These are phyloP conservation scores for Paramormyrops kingsleyae DNA, from an alignment of 2,113 vertebrate species.

Conservation along the genomic window DNA sequence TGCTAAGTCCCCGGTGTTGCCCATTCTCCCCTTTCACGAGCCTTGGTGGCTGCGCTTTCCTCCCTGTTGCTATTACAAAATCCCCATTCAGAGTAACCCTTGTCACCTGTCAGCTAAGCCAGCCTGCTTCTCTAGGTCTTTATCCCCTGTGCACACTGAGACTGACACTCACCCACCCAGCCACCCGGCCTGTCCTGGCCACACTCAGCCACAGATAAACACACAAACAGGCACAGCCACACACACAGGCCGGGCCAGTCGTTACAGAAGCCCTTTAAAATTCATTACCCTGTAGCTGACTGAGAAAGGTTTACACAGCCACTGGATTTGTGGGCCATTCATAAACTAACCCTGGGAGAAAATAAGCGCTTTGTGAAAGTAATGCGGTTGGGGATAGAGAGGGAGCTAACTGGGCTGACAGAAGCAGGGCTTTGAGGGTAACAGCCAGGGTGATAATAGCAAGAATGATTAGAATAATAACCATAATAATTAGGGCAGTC, in stretches of 20 bases:
- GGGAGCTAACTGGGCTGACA: background rate
- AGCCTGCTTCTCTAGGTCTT: slow-evolving; percentile 71
- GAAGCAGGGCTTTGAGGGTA: background rate
- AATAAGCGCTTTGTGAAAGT: background rate
- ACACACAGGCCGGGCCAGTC: slow-evolving; percentile 61
- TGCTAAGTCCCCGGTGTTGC: slow-evolving; percentile 49
- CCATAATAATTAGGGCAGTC: background rate
- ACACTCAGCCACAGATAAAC: slow-evolving; percentile 38
- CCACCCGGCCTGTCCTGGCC: slow-evolving; percentile 38
- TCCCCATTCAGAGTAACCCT: slow-evolving; percentile 73
- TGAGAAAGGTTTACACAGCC: slow-evolving; percentile 52
- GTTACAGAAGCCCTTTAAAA: slow-evolving; percentile 70
- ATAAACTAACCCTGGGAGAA: slow-evolving; percentile 1
- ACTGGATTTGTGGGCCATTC: slow-evolving; percentile 42
- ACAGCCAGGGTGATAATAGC: background rate
- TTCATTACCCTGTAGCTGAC: slow-evolving; percentile 67
- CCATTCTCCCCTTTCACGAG: slow-evolving; percentile 67
- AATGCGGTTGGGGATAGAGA: background rate
- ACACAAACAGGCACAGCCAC: slow-evolving; percentile 55
- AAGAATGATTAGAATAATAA: background rate
- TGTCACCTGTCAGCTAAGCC: slow-evolving; percentile 79
- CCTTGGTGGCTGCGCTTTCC: slow-evolving; percentile 59
- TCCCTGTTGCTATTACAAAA: slow-evolving; percentile 77
- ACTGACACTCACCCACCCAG: slow-evolving; percentile 31
- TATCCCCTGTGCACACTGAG: slow-evolving; percentile 63